These are phyloP conservation scores for Patiria pectinifera DNA, from an alignment of 53 echinoderm and acorn worm genomes.

Conservation along the genomic window DNA sequence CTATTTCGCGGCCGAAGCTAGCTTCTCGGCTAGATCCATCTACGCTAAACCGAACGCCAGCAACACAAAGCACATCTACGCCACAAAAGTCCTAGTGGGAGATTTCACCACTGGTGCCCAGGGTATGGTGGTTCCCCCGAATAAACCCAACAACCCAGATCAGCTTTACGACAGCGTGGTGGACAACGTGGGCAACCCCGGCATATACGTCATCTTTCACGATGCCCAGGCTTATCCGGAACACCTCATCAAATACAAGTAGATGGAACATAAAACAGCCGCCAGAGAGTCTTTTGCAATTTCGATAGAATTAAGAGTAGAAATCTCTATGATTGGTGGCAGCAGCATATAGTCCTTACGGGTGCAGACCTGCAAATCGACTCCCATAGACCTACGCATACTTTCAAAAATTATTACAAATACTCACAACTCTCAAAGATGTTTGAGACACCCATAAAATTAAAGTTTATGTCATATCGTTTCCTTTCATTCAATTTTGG, in stretches of 20 bases:
- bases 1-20: slow-evolving; percentile 54
- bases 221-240: slow-evolving; percentile 72
- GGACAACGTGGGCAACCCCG: slow-evolving; percentile 25
- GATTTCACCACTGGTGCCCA: slow-evolving; percentile 33
- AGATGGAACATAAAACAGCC: not conserved
- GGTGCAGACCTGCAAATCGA: no score
- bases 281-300: no score
- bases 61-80: slow-evolving; percentile 47
- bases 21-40: not conserved
- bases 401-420: no score
- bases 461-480: no score
- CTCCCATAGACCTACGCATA: no score
- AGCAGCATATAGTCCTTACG: no score
- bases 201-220: slow-evolving; percentile 64
- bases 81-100: slow-evolving; percentile 64
- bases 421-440: no score
- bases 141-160: slow-evolving; percentile 26
- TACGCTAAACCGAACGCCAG: slow-evolving; percentile 36
- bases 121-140: slow-evolving; percentile 26
- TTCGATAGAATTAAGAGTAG: no score
- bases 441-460: no score
- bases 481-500: no score
- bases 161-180: slow-evolving; percentile 60
- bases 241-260: slow-evolving; percentile 61
- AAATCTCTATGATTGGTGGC: no score